phyloP scores from a whole-genome alignment of 2,113 vertebrate species.

The Toxotes jaculatrix region DNA sequence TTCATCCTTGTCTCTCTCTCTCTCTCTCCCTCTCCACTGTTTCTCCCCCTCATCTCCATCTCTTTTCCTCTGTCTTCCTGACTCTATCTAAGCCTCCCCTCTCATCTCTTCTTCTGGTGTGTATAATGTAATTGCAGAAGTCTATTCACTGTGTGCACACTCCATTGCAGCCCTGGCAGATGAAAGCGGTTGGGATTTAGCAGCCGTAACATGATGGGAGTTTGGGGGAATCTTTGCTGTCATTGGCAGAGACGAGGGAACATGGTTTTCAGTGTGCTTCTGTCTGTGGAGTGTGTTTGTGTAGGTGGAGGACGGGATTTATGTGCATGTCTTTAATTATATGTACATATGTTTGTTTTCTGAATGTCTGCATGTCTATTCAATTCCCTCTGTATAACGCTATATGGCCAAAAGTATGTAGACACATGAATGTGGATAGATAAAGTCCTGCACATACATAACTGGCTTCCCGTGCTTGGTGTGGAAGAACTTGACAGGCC shows the following conservation, averaged over 20 bases:
- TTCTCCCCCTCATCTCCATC: conserved; percentile 30
- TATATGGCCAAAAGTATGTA: background rate
- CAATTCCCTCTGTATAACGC: background rate
- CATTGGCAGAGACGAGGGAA: conserved; percentile 28
- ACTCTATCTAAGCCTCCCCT: conserved; percentile 47
- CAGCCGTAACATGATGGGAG: conserved; percentile 19
- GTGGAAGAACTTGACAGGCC: too few relatives aligned
- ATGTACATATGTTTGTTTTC: conserved; percentile 6
- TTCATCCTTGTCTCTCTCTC: conserved; percentile 22
- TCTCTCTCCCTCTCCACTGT: conserved; percentile 4
- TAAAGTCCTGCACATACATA: too few relatives aligned
- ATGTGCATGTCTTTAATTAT: background rate
- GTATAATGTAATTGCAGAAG: conserved; percentile 51
- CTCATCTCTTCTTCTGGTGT: conserved; percentile 34
- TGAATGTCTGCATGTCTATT: background rate
- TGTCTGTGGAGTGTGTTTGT: background rate
- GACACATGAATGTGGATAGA: background rate
- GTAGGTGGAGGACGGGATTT: conserved; percentile 6
- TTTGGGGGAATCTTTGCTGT: conserved; percentile 6
- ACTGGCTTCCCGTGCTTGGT: too few relatives aligned
- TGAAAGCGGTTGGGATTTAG: conserved; percentile 55
- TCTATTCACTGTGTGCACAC: conserved; percentile 34
- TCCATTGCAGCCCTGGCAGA: conserved; percentile 30
- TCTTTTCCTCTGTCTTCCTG: conserved; percentile 44
- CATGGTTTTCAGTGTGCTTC: conserved; percentile 1